Evolutionary conservation across 2,888 invertebrate species (phyloP), one percentile per base, ranked within the genome.

Genomic region (Synanthedon vespiformis): DNA sequence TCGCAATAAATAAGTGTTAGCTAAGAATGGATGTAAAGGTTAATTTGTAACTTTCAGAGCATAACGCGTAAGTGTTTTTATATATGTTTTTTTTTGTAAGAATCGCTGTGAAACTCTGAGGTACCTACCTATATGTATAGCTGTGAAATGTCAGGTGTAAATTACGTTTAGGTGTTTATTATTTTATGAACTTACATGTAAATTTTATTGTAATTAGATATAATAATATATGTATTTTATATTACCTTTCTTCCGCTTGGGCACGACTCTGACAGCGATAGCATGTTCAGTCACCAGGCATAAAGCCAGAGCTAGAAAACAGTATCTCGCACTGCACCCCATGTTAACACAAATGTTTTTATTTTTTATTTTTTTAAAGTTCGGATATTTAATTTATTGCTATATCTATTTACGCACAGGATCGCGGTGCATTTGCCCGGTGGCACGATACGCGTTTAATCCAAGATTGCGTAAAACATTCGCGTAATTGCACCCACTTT

Each of bases 221-320:
- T 22, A 13, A n/a, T n/a, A n/a, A n/a, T n/a, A n/a, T n/a, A n/a
- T n/a, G n/a, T 41, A 44, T 44, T 13, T 44, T 34, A 53, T 51
- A 64, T 75, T 85, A 90, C 90, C 90, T 90, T 89, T 88, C 70
- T 88, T 83, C 72, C 89, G 78, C 68, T 88, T 88, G 62, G 88
- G 80, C 73, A 88, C 75, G 70, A 89, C 80, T 78, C 89, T 82
- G 62, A 90, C 88, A 74, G 88, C 90, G 63, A 85, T 77, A 58
- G 88, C 81, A 67, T 76, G 72, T 72, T 86, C 88, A 67, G 78
- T 74, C 82, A 85, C 84, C 67, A 87, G 76, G 73, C 85, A 84
- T 81, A 88, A 77, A 74, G 81, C 77, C 65, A 88, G 72, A 73
- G 82, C 81, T 80, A 86, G 73, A 65, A 85, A 79, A 80, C 74